These are phyloP conservation scores for Pterostichus niger DNA, from an alignment of 2,888 invertebrate species.

Conservation along the genomic window DNA sequence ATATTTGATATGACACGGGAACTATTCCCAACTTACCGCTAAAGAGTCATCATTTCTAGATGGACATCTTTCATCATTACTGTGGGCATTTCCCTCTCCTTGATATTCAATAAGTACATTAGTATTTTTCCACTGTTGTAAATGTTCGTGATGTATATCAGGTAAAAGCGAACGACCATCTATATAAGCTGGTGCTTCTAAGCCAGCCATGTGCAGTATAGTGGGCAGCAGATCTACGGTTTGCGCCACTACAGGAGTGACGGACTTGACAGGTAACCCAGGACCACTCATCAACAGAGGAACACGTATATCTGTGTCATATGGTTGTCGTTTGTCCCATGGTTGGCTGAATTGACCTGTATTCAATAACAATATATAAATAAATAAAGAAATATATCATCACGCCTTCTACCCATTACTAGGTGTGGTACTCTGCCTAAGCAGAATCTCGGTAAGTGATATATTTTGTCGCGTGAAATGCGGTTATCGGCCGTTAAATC, in stretches of 20 bases:
- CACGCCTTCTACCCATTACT: too few species aligned
- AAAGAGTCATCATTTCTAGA: slow-evolving; percentile 81
- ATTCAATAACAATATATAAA: too few species aligned
- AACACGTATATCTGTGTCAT: slow-evolving; percentile 92
- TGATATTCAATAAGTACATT: slow-evolving; percentile 89
- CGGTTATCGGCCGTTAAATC: too few species aligned
- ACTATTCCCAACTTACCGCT: slow-evolving; percentile 81
- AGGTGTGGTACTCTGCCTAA: too few species aligned
- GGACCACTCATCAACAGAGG: slow-evolving; percentile 91
- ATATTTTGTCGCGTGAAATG: too few species aligned
- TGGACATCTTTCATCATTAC: slow-evolving; percentile 83
- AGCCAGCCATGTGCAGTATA: slow-evolving; percentile 85
- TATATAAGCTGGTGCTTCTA: slow-evolving; percentile 78
- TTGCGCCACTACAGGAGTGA: slow-evolving; percentile 81
- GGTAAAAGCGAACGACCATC: slow-evolving; percentile 82
- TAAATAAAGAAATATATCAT: too few species aligned
- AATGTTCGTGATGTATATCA: slow-evolving; percentile 35
- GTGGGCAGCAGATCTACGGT: slow-evolving; percentile 93
- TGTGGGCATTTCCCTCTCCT: slow-evolving; percentile 84
- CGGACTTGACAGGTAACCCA: slow-evolving; percentile 78
- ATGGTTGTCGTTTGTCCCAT: slow-evolving; percentile 93
- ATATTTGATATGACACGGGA: too few species aligned
- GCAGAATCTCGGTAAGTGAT: too few species aligned
- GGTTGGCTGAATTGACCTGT: slow-evolving; percentile 93
- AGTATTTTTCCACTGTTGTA: slow-evolving; percentile 74